Evolutionary conservation across 2,113 vertebrate genomes (phyloP).

Genomic region (Cheirogaleus medius): DNA sequence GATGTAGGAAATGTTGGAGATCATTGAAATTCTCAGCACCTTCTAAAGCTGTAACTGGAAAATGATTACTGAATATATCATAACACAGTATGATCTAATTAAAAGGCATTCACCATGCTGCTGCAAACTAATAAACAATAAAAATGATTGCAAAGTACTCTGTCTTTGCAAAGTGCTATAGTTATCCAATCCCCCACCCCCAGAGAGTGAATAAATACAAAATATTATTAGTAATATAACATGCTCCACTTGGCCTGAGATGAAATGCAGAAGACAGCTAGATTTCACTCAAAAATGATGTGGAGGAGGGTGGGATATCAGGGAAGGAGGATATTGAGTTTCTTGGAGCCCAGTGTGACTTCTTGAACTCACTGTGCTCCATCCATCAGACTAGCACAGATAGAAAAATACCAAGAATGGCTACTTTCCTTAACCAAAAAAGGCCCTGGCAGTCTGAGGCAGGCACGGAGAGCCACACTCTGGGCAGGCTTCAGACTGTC

Average conservation of each 20-base stretch:
- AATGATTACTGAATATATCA: slow-evolving; percentile 6
- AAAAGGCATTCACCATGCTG: slow-evolving; percentile 20
- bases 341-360: background rate
- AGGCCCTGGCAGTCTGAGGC: background rate
- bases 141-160: slow-evolving; percentile 28
- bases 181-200: background rate
- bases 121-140: slow-evolving; percentile 35
- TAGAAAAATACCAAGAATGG: background rate
- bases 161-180: background rate
- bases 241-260: background rate
- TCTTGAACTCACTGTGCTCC: background rate
- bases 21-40: slow-evolving; percentile 23
- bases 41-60: slow-evolving; percentile 24
- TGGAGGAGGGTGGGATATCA: background rate
- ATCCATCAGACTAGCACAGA: background rate
- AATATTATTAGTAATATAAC: background rate
- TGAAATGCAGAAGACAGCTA: background rate
- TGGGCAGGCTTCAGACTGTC: background rate
- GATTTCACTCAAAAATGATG: background rate
- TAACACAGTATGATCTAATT: slow-evolving; percentile 54
- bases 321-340: background rate
- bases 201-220: background rate
- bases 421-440: background rate
- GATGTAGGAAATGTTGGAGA: background rate
- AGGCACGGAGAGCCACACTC: background rate